Base-by-base conservation (phyloP, 2,113 vertebrate species). In the Tragelaphus scriptus region DNA sequence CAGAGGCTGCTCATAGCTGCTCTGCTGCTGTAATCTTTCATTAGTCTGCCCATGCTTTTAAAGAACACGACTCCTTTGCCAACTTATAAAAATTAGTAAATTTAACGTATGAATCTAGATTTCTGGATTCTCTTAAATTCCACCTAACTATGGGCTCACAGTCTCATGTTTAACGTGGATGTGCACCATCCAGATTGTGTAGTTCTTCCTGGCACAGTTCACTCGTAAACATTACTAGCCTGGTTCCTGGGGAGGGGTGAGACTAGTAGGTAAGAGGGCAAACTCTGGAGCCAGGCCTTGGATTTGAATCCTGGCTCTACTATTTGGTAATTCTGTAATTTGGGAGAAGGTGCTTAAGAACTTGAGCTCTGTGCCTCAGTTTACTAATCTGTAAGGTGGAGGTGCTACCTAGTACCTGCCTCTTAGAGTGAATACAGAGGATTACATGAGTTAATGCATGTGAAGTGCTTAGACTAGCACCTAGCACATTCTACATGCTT, bases 151-250 rank as follows among this genome's bases (percentile, higher is more conserved):
- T 26, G 36, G 13, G 56, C 32, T 53, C 14, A 15, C n/a, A 0
- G 44, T 92, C 63, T 68, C 25, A n/a, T 8, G 21, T n/a, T 85
- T 49, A 30, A 36, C 2, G 16, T 30, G 77, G 56, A 11, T 17
- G 1, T 6, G 23, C 1, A 2, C 53, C 2, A 1, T 58, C 7
- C 7, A 3, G 49, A 15, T 25, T 59, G 3, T 30, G 1, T 19
- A 7, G 25, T 23, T n/a, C 65, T 75, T 9, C 26, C 40, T 36
- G 32, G 23, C 80, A 23, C 1, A 15, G 28, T 11, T 44, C 2
- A 11, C 36, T n/a, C 13, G 9, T 4, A 11, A 21, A 40, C 44
- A 12, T 26, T 17, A 28, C 25, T 19, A 8, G 26, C 19, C 68
- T 44, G 53, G 47, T 11, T 26, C 7, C 10, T 55, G 15, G 75